phyloP scores from a whole-genome alignment of 2,888 invertebrate species.

The Argyresthia goedartella region DNA sequence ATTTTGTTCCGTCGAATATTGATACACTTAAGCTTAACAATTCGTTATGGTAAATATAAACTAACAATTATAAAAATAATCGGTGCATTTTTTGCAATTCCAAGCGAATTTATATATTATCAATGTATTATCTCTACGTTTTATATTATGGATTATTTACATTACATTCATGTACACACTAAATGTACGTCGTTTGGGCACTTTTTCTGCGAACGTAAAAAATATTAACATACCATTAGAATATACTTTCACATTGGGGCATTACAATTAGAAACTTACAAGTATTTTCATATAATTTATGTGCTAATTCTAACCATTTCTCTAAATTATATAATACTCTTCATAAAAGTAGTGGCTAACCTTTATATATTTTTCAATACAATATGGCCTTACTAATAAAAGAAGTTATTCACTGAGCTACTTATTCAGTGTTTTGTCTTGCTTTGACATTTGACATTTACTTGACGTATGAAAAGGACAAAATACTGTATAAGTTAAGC shows the following conservation, averaged over 20 bases:
- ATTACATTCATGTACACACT: constrained; percentile 11
- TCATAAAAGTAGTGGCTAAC: not conserved
- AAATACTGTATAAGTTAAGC: no score
- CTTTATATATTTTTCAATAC: not conserved
- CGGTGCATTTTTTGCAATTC: constrained; percentile 10
- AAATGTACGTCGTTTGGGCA: not conserved
- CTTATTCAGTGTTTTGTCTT: no score
- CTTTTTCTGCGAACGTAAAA: no score
- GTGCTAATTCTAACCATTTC: no score
- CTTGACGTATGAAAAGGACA: no score
- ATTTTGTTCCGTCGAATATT: not conserved
- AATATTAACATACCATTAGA: no score
- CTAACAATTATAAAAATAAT: constrained; percentile 2
- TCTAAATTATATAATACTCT: no score
- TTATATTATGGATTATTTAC: constrained; percentile 11
- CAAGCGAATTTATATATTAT: constrained; percentile 20
- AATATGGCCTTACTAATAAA: not conserved
- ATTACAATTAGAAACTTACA: no score
- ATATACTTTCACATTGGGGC: no score
- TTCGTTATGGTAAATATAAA: constrained; percentile 14
- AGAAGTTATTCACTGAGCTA: no score
- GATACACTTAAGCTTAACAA: not conserved
- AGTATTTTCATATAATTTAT: no score
- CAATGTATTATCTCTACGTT: constrained; percentile 8
- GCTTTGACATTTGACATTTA: no score